These are phyloP conservation scores for Gymnogyps californianus DNA, from an alignment of 2,113 vertebrate genomes.

Conservation along the genomic window DNA sequence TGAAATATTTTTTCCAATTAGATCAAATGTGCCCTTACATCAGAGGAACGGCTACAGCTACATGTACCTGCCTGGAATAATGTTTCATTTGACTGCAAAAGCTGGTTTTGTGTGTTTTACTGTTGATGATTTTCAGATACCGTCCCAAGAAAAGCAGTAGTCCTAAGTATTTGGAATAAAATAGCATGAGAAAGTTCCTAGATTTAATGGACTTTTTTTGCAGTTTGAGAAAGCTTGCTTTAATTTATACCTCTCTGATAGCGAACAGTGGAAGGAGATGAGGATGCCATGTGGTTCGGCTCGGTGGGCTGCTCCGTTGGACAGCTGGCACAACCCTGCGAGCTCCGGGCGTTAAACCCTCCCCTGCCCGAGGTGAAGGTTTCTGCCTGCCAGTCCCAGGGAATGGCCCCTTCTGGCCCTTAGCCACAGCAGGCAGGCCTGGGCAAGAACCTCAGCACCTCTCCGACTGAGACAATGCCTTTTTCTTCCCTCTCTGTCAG, in stretches of 20 bases:
- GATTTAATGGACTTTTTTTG: neutral
- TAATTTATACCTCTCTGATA: neutral
- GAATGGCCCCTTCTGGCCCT: neutral
- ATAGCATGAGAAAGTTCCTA: neutral
- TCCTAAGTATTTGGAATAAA: neutral
- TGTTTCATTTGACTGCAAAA: neutral
- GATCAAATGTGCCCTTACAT: constrained; percentile 64
- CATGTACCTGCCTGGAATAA: constrained; percentile 13
- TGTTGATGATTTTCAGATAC: neutral
- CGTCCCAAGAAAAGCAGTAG: neutral
- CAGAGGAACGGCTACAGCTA: constrained; percentile 2
- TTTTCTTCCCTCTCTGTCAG: neutral
- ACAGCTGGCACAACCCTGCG: neutral
- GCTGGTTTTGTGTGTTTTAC: neutral
- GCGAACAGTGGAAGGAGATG: neutral
- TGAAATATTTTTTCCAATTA: constrained; percentile 84
- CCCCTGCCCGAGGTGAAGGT: neutral
- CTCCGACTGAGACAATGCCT: neutral
- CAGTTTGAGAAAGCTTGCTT: neutral
- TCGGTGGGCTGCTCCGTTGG: neutral
- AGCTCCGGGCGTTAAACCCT: neutral
- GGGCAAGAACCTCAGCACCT: neutral
- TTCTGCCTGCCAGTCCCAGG: neutral
- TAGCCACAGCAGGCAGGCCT: neutral
- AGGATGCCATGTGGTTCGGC: neutral